These are phyloP conservation scores for Eupeodes luniger DNA, from an alignment of 2,888 invertebrate genomes.

Conservation along the genomic window DNA sequence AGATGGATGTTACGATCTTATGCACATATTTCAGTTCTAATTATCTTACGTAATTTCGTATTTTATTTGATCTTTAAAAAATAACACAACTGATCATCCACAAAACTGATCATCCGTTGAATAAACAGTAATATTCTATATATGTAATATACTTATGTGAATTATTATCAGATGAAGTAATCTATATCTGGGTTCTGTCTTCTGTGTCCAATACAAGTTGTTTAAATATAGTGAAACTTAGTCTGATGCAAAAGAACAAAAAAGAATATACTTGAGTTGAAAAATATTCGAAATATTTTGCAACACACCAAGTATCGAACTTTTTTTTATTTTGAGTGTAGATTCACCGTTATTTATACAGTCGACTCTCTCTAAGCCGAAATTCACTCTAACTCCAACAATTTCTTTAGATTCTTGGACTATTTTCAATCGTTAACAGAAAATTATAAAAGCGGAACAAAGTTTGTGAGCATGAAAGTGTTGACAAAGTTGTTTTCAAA, in stretches of 20 bases:
- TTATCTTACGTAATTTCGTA: no score
- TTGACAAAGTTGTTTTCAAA: no score
- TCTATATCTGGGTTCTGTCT: background rate
- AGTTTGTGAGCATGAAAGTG: no score
- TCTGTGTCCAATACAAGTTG: background rate
- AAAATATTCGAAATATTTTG: no score
- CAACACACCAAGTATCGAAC: no score
- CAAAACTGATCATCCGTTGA: slow-evolving; percentile 7
- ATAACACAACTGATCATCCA: background rate
- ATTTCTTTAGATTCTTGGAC: slow-evolving; percentile 10
- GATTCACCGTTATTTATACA: background rate
- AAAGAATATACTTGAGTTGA: no score
- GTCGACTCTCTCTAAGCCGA: slow-evolving; percentile 27
- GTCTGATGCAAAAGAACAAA: no score
- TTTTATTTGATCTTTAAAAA: background rate
- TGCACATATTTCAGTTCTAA: no score
- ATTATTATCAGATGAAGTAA: slow-evolving; percentile 2
- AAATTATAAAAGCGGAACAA: no score
- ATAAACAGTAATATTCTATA: background rate
- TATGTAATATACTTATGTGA: no score
- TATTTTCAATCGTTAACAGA: background rate
- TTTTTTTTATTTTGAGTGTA: no score
- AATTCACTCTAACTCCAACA: background rate
- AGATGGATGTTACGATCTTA: no score
- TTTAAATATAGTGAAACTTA: background rate